Evolutionary conservation across 2,113 vertebrate species (phyloP).

Genomic region (Hylia prasina): DNA sequence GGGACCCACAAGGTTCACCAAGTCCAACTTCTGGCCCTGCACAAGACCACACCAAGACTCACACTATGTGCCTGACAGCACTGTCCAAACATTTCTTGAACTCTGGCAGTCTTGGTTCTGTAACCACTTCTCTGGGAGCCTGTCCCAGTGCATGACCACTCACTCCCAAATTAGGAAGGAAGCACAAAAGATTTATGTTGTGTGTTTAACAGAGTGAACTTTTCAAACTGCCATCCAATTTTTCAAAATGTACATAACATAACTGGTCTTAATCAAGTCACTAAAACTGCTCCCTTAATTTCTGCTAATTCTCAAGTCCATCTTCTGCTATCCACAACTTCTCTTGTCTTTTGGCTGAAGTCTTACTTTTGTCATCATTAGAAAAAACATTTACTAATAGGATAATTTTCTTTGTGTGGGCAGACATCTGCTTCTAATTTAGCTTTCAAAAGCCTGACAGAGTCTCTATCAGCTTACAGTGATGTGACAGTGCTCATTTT

Average conservation of each 20-base stretch:
- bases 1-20: background rate
- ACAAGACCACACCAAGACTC: background rate
- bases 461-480: background rate
- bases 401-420: constrained; percentile 43
- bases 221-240: background rate
- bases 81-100: background rate
- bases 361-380: constrained; percentile 22
- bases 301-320: background rate
- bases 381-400: constrained; percentile 53
- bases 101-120: background rate
- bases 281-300: background rate
- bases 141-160: background rate
- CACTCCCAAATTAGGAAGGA: background rate
- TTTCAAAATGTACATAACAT: background rate
- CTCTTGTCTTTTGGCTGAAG: constrained; percentile 1
- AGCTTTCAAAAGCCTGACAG: constrained; percentile 43
- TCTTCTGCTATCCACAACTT: background rate
- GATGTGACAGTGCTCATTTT: constrained; percentile 25
- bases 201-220: background rate
- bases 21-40: background rate
- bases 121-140: background rate
- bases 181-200: background rate
- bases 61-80: background rate
- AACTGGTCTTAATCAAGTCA: background rate
- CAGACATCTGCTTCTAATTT: constrained; percentile 56